Evolutionary conservation across 2,113 vertebrate genomes (phyloP), one percentile per base, ranked within the genome.

Genomic region (Eira barbara): DNA sequence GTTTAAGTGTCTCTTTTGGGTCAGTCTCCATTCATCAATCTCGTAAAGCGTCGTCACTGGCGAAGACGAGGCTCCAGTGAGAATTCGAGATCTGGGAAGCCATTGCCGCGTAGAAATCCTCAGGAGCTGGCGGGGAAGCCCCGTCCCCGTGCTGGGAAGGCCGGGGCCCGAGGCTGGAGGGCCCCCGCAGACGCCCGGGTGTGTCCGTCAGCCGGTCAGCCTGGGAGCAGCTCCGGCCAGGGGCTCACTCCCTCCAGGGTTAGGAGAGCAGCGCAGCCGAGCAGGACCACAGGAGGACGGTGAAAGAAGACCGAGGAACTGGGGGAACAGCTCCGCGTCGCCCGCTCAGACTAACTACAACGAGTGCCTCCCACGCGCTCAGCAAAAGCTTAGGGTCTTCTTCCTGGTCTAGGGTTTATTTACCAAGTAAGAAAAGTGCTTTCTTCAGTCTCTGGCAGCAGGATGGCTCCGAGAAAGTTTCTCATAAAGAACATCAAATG

Each of bases 171-270:
- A 9, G 17, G 27, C 65, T 27, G 1, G 13, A 85, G 29, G 2
- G 9, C 0, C 10, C 0, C 27, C n/a, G 4, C 5, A 13, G 45
- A 65, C 20, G 29, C 18, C 23, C 36, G 4, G 78, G 29, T 65
- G 29, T 63, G 61, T 63, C 27, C 29, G 5, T 65, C 29, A 31
- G 29, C 27, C 13, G 13, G 0, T 42, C 5, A 2, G 6, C 1
- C 0, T 1, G 36, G 18, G 13, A 61, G 34, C 21, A 25, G 0
- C 13, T 11, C 61, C n/a, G 12, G 5, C 9, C 59, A n/a, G 17
- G 25, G n/a, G 29, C 9, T 11, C 13, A 10, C 21, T 42, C 6
- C 15, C 78, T 29, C 34, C 9, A 12, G 52, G 39, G 10, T 12
- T 13, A 7, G n/a, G 29, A 20, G 15, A 15, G 20, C 7, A 13